These are phyloP conservation scores for Pterocles gutturalis DNA, from an alignment of 2,113 vertebrate genomes.

Conservation along the genomic window DNA sequence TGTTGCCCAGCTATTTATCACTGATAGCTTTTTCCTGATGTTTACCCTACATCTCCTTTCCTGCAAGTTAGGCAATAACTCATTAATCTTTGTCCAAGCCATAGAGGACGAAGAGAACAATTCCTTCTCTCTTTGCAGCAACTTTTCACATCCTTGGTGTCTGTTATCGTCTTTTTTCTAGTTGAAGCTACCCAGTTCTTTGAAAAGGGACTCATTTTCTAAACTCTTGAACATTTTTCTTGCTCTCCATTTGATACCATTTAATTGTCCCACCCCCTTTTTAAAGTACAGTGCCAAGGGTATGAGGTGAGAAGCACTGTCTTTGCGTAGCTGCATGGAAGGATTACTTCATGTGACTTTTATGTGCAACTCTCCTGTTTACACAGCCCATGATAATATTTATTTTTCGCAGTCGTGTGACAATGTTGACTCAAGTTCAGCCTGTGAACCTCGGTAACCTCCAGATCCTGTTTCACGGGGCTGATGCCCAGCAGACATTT, in stretches of 20 bases:
- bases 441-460: slow-evolving; percentile 43
- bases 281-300: background rate
- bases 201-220: background rate
- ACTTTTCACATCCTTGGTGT: background rate
- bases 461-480: slow-evolving; percentile 54
- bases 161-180: background rate
- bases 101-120: background rate
- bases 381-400: background rate
- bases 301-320: background rate
- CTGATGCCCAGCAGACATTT: slow-evolving; percentile 51
- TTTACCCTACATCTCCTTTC: background rate
- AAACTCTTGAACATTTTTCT: background rate
- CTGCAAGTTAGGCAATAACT: background rate
- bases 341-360: background rate
- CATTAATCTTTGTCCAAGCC: background rate
- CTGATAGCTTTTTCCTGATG: background rate
- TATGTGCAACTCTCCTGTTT: background rate
- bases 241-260: background rate
- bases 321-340: background rate
- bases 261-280: background rate
- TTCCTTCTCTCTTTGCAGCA: background rate
- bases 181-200: background rate
- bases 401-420: slow-evolving; percentile 55
- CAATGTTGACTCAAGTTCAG: slow-evolving; percentile 52
- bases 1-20: background rate